phyloP scores from a whole-genome alignment of 1,140 invertebrate species.

The Branchinecta lindahli region DNA sequence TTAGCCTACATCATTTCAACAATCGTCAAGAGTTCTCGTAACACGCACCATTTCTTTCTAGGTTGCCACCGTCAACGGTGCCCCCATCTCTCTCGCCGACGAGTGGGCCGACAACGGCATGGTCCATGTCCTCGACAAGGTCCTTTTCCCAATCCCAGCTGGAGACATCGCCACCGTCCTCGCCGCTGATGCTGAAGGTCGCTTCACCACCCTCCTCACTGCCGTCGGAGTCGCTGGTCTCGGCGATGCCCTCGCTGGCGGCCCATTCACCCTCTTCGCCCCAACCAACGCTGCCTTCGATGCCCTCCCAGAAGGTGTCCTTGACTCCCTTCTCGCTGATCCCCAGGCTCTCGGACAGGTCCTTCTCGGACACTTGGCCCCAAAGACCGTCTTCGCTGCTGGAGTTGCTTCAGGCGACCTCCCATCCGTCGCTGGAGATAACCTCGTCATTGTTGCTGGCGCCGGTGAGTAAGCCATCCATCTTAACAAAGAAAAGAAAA shows the following conservation, averaged over 20 bases:
- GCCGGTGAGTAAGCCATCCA: slow-evolving; percentile 12
- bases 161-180: slow-evolving; percentile 63
- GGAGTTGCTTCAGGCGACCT: slow-evolving; percentile 38
- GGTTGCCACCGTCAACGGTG: slow-evolving; percentile 67
- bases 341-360: slow-evolving; percentile 47
- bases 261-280: slow-evolving; percentile 60
- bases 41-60: slow-evolving; percentile 25
- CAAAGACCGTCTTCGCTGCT: slow-evolving; percentile 57
- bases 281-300: slow-evolving; percentile 61
- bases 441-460: slow-evolving; percentile 9
- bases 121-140: slow-evolving; percentile 66
- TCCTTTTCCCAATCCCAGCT: slow-evolving; percentile 76
- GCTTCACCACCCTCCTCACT: slow-evolving; percentile 60
- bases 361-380: slow-evolving; percentile 56
- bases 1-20: too few relatives aligned
- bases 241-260: slow-evolving; percentile 42
- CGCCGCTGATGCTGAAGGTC: slow-evolving; percentile 56
- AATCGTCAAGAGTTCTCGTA: too few relatives aligned
- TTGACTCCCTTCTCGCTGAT: slow-evolving; percentile 41
- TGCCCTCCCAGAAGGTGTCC: slow-evolving; percentile 41
- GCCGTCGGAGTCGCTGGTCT: slow-evolving; percentile 55
- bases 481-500: too few relatives aligned
- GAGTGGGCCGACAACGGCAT: slow-evolving; percentile 62
- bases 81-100: slow-evolving; percentile 56
- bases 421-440: neutral